Evolutionary conservation across 2,113 vertebrate genomes (phyloP).

Genomic region (Sinocyclocheilus grahami): DNA sequence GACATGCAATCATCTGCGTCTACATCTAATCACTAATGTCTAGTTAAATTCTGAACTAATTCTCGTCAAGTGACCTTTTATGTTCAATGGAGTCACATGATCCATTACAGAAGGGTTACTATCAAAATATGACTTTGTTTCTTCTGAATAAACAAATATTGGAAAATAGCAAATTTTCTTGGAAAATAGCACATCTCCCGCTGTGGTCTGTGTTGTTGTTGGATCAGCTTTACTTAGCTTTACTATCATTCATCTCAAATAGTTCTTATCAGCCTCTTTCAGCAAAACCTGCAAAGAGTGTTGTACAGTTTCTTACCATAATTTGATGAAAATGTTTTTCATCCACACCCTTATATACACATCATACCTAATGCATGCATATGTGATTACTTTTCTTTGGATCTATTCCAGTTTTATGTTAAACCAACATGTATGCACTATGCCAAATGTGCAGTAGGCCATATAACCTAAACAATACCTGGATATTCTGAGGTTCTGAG

Average conservation of each 20-base stretch:
- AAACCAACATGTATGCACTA: background rate
- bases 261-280: background rate
- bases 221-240: background rate
- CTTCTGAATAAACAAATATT: background rate
- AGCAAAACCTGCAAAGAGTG: background rate
- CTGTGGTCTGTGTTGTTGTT: conserved; percentile 7
- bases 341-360: background rate
- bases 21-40: conserved; percentile 37
- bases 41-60: background rate
- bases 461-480: background rate
- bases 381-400: background rate
- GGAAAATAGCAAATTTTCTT: background rate
- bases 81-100: background rate
- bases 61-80: background rate
- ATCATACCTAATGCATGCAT: background rate
- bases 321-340: background rate
- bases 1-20: conserved; percentile 7
- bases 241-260: background rate
- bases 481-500: background rate
- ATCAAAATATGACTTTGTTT: background rate
- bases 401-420: no score
- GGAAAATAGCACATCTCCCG: background rate
- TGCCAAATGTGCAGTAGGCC: background rate
- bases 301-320: background rate
- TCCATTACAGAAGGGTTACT: background rate